phyloP scores from a whole-genome alignment of 2,797 vertebrate genomes.

The Channallabes apus region DNA sequence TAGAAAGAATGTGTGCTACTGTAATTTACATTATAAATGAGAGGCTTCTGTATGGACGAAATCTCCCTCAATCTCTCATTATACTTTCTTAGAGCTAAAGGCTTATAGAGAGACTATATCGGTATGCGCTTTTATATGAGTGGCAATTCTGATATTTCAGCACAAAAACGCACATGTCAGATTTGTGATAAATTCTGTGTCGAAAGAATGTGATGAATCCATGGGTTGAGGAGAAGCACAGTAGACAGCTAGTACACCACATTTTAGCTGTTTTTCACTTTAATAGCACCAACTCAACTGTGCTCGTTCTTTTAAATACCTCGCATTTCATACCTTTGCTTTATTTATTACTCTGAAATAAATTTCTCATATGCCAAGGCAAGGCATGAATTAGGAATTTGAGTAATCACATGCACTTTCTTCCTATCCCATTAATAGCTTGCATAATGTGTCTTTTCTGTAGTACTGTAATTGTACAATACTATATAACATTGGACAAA shows the following conservation, averaged over 20 bases:
- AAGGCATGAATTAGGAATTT: slow-evolving; percentile 37
- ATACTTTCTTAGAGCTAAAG: slow-evolving; percentile 2
- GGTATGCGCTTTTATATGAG: slow-evolving; percentile 37
- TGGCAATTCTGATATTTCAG: slow-evolving; percentile 45
- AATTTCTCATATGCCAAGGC: slow-evolving; percentile 45
- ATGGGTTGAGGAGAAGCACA: slow-evolving; percentile 24
- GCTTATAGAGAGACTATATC: slow-evolving; percentile 25
- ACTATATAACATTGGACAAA: neutral
- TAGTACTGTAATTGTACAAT: neutral
- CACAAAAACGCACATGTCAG: slow-evolving; percentile 43
- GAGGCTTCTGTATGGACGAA: neutral
- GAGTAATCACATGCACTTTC: slow-evolving; percentile 5
- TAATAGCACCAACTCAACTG: slow-evolving; percentile 1
- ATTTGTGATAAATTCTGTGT: slow-evolving; percentile 39
- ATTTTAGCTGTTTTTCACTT: slow-evolving; percentile 7
- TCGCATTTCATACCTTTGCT: slow-evolving; percentile 14
- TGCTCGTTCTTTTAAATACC: slow-evolving; percentile 22
- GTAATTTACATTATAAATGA: neutral
- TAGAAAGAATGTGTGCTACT: slow-evolving; percentile 10
- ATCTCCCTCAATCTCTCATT: slow-evolving; percentile 7
- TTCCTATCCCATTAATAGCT: slow-evolving; percentile 8
- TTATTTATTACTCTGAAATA: slow-evolving; percentile 36
- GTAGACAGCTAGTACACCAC: slow-evolving; percentile 31
- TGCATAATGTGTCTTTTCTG: slow-evolving; percentile 3
- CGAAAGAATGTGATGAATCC: slow-evolving; percentile 38